Base-by-base conservation (phyloP, 2,113 vertebrate species). In the Turdus rufiventris region DNA sequence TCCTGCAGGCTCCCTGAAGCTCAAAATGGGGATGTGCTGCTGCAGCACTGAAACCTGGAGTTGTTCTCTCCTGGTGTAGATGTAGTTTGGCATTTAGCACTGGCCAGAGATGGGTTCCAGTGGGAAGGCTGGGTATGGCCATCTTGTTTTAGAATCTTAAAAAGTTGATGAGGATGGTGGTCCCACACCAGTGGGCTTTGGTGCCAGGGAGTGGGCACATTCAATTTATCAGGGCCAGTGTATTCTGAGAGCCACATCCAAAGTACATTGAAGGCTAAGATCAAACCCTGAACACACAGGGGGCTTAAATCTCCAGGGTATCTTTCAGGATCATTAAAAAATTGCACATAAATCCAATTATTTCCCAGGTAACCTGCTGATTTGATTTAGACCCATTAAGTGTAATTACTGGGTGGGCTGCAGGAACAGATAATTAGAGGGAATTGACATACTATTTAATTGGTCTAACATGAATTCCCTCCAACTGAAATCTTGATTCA, bases 371-470 rank as follows among this genome's bases (percentile, higher is more conserved):
- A 92, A 89, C 73, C 62, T 31, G 73, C 80, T 93, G 74, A 79
- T 95, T 89, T 93, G 70, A 71, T 97, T 96, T 87, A 85, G 91
- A 73, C 36, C 34, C 60, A 92, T 95, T 95, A 94, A 82, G 56
- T 80, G 8, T 88, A 96, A 96, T 96, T 95, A 96, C 84, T 0
- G 23, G 34, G 58, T 79, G 91, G 92, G 84, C 84, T 87, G 74
- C 54, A 91, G 62, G 50, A 95, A 86, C 73, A 56, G 50, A 60
- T 82, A 94, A 95, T 96, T 92, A 96, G 77, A 82, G 71, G 21
- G 80, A 96, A 93, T 60, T 96, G 91, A 88, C 94, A 94, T 94
- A 71, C 45, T 87, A 79, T 91, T 96, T 95, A 94, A 91, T 94
- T 91, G 89, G n/a, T 76, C 71, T 91, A 87, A 92, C 62, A 67